Evolutionary conservation across 2,888 invertebrate genomes (phyloP), one percentile per base, ranked within the genome.

Genomic region (Patella caerulea): DNA sequence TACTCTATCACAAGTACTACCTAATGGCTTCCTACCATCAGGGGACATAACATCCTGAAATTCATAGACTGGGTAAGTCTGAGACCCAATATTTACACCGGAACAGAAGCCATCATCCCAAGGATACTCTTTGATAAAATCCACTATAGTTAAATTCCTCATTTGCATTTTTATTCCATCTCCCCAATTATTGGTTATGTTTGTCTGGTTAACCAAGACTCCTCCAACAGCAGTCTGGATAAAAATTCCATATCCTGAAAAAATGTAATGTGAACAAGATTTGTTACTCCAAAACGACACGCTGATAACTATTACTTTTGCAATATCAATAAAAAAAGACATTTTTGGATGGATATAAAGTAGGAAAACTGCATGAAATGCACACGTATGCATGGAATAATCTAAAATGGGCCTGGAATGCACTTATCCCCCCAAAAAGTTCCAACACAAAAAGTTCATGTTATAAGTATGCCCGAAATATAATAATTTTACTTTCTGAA

Each of bases 81-180:
- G 81, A 0, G 53, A 59, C 14, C 72, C 59, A 1, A 85, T 29
- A 29, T 84, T 82, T 7, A 86, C 79, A 12, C 80, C 80, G 11
- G 80, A 76, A 79, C 91, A 91, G 81, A 91, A 90, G 1, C 89
- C 86, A 0, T 78, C 55, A 0, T 76, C 69, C 0, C 79, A 75
- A 9, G 88, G 86, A 78, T 87, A 88, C 76, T 89, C 88, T 5
- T 82, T 79, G 45, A 84, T 83, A 79, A 86, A 88, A 65, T 87
- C 80, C 73, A 86, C 80, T 52, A 87, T 86, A 11, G 88, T 88
- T 73, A 86, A 86, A 76, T 89, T 88, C 24, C 83, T 82, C 79
- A 89, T 81, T 74, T 89, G 87, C 84, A 89, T 86, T 80, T 91
- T 90, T 73, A 91, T 85, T 4, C 92, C 92, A 82, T 91, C 91